Conservation (phyloP, 2,113 vertebrate species). For the Anguilla rostrata region DNA sequence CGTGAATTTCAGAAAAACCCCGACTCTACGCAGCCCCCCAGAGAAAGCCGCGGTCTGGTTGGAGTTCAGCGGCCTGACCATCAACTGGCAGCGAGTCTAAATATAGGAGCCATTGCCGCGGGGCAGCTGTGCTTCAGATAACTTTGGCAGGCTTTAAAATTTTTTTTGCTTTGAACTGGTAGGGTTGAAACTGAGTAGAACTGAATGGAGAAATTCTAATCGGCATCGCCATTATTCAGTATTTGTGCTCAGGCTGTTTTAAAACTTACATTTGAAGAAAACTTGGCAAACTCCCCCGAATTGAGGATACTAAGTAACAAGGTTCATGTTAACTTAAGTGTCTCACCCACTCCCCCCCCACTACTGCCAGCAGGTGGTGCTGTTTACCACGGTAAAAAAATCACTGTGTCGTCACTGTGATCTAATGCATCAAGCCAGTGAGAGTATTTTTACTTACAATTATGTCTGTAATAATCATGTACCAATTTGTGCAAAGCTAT, state of each 20-base stretch:
- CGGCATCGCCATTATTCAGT: neutral
- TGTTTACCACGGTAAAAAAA: slow-evolving; percentile 5
- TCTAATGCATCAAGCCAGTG: neutral
- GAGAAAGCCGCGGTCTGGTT: neutral
- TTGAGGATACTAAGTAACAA: neutral
- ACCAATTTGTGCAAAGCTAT: neutral
- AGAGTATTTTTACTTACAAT: neutral
- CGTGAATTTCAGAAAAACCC: neutral
- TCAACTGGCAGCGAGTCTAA: neutral
- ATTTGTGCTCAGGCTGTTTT: neutral
- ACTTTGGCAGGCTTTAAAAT: neutral
- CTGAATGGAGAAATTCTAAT: neutral
- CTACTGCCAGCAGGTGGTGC: slow-evolving; percentile 63
- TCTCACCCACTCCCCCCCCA: neutral
- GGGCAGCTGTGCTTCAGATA: neutral
- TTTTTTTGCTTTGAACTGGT: neutral
- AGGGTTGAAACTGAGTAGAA: neutral
- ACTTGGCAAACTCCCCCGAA: neutral
- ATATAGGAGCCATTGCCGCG: neutral
- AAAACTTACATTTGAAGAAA: neutral
- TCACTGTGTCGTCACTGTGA: neutral
- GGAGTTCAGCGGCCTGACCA: neutral
- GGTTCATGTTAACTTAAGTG: neutral
- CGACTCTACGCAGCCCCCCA: neutral
- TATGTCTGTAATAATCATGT: neutral